Evolutionary conservation across 2,797 vertebrate species (phyloP), one percentile per base, ranked within the genome.

Genomic region (Pogonophryne albipinna): DNA sequence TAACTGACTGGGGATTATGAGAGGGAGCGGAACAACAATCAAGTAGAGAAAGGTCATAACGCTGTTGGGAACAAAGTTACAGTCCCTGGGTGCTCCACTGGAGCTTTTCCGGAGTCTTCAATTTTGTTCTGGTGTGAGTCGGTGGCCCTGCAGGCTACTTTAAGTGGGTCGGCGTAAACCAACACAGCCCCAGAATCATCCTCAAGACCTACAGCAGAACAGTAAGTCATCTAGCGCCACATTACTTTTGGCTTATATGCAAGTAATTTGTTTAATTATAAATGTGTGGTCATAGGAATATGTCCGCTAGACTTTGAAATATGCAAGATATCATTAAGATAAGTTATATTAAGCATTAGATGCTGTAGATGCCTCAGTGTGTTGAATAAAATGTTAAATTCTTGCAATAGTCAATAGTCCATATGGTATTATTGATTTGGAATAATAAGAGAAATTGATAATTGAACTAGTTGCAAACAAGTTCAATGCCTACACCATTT

Each of bases 11-110:
- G 84, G 78, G 85, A 85, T 89, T 91, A 87, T 56, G 79, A 64
- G 83, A 44, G 47, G 47, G 57, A 83, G 76, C 19, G 49, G 83
- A 86, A 87, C 80, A 86, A 87, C 80, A 78, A 90, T 86, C 80
- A 82, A 86, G 83, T 76, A 73, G 87, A 73, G 80, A 91, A 91
- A 93, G 93, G 92, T 91, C 88, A 90, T 12, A 76, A 58, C 91
- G 23, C 89, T 42, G 85, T 74, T 78, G 90, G 86, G 84, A 83
- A 64, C 66, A 3, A 59, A 63, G 58, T 71, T 71, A 61, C 27
- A 6, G 42, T 68, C 80, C 72, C 74, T 6, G 19, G 34, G 70
- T 51, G 77, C 63, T 71, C 80, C 65, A 44, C 71, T 74, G 79
- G 76, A 83, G 68, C 73, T 83, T 78, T 82, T 78, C 79, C 68